Evolutionary conservation across 2,113 vertebrate species (phyloP).

Genomic region (Chamaea fasciata): DNA sequence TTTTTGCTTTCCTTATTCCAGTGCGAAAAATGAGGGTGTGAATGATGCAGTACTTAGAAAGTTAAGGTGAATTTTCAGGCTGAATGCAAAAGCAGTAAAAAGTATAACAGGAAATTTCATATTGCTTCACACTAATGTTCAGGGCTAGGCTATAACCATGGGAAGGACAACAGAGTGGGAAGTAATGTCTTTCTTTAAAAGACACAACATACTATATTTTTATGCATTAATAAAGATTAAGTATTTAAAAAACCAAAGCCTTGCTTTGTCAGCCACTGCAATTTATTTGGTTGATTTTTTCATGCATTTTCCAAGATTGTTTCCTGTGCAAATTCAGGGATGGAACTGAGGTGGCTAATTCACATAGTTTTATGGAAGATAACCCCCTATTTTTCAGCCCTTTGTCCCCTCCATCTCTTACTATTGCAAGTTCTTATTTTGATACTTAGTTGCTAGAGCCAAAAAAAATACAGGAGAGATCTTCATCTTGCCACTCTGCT

Average conservation of each 20-base stretch:
- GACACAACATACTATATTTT: not conserved
- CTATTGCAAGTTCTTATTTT: not conserved
- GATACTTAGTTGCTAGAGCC: not conserved
- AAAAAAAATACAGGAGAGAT: not conserved
- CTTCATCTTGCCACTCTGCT: not conserved
- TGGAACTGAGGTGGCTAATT: not conserved
- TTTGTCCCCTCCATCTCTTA: not conserved
- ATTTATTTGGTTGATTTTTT: not conserved
- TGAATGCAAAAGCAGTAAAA: constrained; percentile 68
- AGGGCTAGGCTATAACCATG: constrained; percentile 70
- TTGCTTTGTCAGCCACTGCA: not conserved
- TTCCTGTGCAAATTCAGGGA: not conserved
- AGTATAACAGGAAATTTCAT: constrained; percentile 71
- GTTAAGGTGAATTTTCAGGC: not conserved
- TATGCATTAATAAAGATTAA: not conserved
- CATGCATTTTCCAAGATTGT: not conserved
- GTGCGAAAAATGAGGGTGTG: not conserved
- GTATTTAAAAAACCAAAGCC: not conserved
- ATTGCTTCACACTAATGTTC: constrained; percentile 69
- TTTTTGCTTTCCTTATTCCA: not conserved
- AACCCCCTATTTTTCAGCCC: not conserved
- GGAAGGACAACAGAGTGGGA: constrained; percentile 32
- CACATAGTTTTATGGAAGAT: not conserved
- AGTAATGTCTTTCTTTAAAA: constrained; percentile 45
- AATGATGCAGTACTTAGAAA: not conserved